Evolutionary conservation across 2,888 invertebrate genomes (phyloP).

Genomic region (Tetropium fuscum): DNA sequence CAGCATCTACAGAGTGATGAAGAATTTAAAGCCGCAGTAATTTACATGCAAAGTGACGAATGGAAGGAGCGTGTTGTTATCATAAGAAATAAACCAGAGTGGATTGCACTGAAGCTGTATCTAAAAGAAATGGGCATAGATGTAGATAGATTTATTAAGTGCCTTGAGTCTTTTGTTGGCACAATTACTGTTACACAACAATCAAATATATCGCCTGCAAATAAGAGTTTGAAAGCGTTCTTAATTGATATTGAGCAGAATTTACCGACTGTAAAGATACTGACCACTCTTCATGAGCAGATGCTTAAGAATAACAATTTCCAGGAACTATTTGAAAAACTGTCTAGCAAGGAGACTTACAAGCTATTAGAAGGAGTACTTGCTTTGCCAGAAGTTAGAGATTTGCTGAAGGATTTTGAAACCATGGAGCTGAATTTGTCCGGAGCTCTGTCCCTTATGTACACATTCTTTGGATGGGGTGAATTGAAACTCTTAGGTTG

Average conservation of each 20-base stretch:
- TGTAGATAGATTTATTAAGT: conserved; percentile 36
- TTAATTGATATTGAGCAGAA: conserved; percentile 28
- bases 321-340: conserved; percentile 40
- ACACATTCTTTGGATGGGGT: conserved; percentile 49
- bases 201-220: conserved; percentile 1
- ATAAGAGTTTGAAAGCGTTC: conserved; percentile 32
- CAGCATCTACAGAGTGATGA: conserved; percentile 41
- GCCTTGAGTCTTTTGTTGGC: conserved; percentile 26
- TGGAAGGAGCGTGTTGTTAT: conserved; percentile 41
- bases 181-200: conserved; percentile 21
- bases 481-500: too few species aligned
- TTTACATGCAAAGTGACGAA: conserved; percentile 44
- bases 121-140: conserved; percentile 38
- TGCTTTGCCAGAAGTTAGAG: conserved; percentile 38
- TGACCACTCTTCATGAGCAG: conserved; percentile 36
- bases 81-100: conserved; percentile 40
- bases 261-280: conserved; percentile 34
- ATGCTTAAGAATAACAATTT: conserved; percentile 37
- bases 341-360: conserved; percentile 41
- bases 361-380: conserved; percentile 32
- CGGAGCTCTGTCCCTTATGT: conserved; percentile 37
- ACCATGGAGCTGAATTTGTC: conserved; percentile 46
- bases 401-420: conserved; percentile 31
- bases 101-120: conserved; percentile 40
- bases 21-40: conserved; percentile 47